Evolutionary conservation across 2,888 invertebrate species (phyloP).

Genomic region (Clistopyga incitator): DNA sequence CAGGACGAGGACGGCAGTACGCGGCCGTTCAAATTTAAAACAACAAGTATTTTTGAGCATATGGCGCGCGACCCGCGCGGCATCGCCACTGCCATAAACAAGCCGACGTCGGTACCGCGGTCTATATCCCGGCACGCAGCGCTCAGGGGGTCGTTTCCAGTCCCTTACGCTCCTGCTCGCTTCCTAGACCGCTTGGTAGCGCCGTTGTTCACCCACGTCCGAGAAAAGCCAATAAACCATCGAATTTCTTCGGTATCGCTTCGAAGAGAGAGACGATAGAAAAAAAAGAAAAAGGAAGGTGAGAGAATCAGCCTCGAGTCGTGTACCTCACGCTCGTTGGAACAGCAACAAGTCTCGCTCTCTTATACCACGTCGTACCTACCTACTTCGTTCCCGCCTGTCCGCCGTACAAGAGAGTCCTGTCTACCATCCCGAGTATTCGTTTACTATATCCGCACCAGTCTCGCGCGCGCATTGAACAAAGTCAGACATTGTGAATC

Average conservation of each 20-base stretch:
- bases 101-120: conserved; percentile 74
- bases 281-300: conserved; percentile 13
- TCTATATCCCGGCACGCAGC: conserved; percentile 73
- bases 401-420: conserved; percentile 48
- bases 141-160: conserved; percentile 53
- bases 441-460: conserved; percentile 61
- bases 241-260: conserved; percentile 82
- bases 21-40: conserved; percentile 78
- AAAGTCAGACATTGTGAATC: conserved; percentile 62
- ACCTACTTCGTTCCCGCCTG: conserved; percentile 64
- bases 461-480: conserved; percentile 52
- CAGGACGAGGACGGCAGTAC: conserved; percentile 60
- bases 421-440: conserved; percentile 53
- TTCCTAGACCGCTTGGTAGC: conserved; percentile 58
- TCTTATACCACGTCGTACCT: conserved; percentile 79
- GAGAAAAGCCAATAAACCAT: conserved; percentile 83
- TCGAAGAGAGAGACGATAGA: conserved; percentile 34
- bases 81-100: conserved; percentile 81
- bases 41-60: conserved; percentile 81
- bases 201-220: conserved; percentile 78
- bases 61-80: conserved; percentile 73
- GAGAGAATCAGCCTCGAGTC: conserved; percentile 67
- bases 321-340: conserved; percentile 72
- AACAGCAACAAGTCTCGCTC: conserved; percentile 82
- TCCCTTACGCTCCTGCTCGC: conserved; percentile 58